Evolutionary conservation across 2,113 vertebrate species (phyloP), one percentile per base, ranked within the genome.

Genomic region (Gnathonemus longibarbis): DNA sequence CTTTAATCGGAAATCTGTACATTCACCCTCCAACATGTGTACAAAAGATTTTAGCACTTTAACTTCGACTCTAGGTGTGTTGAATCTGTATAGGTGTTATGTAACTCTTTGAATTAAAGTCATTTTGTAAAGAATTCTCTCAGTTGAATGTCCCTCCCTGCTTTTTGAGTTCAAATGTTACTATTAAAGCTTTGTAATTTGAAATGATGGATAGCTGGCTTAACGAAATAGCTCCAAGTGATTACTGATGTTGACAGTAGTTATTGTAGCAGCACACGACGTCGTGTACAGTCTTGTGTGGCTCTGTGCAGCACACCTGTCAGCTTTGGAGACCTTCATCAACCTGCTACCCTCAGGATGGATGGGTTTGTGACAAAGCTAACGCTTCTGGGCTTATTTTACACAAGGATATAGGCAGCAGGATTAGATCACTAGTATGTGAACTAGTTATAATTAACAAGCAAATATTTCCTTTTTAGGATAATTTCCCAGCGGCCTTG

Each of bases 1-100:
- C 35, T 35, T 35, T 39, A 77, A 15, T 39, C 6, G 3, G 62
- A 77, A 77, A 39, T 77, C 70, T 77, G 31, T 19, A 31, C 70
- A 39, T 77, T 77, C 31, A 39, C 11, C 24, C 62, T 66, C 62
- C 70, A 39, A 77, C 66, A n/a, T n/a, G 27, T 77, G 70, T 77
- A 77, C 70, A 80, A 42, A 80, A 35, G 74, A 56, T 88, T 91
- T 90, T 90, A 92, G 92, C 90, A 92, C 92, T 93, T 93, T 92
- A 92, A 84, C 89, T 5, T 84, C n/a, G 56, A 85, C n/a, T 62
- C 80, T 91, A 91, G 90, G 80, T 91, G 89, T 92, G 45, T 48
- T 89, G 62, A 90, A 89, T 84, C 45, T 92, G 87, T 83, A 46
- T 77, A 84, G 45, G 24, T 84, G 83, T 45, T 84, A 84, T 84